Evolutionary conservation across 2,888 invertebrate genomes (phyloP), one percentile per base, ranked within the genome.

Genomic region (Antheraea yamamai): DNA sequence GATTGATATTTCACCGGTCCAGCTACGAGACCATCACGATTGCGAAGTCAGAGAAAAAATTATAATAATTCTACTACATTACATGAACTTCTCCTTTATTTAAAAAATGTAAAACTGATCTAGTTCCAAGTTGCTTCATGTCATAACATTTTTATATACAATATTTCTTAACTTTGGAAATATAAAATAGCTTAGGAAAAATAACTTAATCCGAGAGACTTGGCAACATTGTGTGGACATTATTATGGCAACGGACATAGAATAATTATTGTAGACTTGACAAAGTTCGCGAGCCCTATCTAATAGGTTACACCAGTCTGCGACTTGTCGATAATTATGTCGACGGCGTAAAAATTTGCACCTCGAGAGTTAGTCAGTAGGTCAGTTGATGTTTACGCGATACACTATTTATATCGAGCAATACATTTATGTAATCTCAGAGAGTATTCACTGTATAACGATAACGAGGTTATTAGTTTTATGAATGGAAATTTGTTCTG

Each of bases 211-310:
- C 10, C 12, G 47, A 12, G 47, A 47, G 10, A 2, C 12, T 12
- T 47, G 47, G n/a, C n/a, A n/a, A n/a, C n/a, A n/a, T 47, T 1
- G 47, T 47, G 12, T 2, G 55, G 4, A 20, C 61, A 61, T 23
- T 61, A 61, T 61, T n/a, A 61, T n/a, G n/a, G 61, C 10, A 61
- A 61, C 23, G 20, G 20, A 55, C 55, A 55, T 20, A 61, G 23
- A 20, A 61, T 61, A 61, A 23, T 61, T 61, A 61, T 61, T n/a
- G n/a, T 61, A 64, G 64, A 64, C 26, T 64, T 16, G 64, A 64
- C 12, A 64, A 26, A 23, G 7, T 64, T 64, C 64, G 23, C 64
- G 23, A 14, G 10, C 0, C 1, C 26, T 26, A 26, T 64, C 64
- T 64, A 64, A 64, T 64, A 26, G 14, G 8, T 58, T 58, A 58